These are phyloP conservation scores for Ethmia dodecea DNA, from an alignment of 2,888 invertebrate genomes.

Conservation along the genomic window DNA sequence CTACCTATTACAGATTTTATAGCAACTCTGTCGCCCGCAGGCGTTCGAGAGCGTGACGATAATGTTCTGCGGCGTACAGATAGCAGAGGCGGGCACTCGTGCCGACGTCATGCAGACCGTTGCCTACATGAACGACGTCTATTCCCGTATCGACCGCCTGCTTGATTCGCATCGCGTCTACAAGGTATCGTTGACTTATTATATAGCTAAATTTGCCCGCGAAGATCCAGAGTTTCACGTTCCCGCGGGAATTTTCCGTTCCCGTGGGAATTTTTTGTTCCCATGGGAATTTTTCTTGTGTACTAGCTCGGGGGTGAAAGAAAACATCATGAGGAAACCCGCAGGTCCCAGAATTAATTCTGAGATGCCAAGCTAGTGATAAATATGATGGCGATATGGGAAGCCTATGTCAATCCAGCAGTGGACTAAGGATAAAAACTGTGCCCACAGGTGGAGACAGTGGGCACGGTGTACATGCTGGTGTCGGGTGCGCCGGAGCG, in stretches of 20 bases:
- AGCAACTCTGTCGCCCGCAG: slow-evolving; percentile 56
- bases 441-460: slow-evolving; percentile 90
- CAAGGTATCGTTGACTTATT: too few species aligned
- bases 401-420: not conserved
- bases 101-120: slow-evolving; percentile 86
- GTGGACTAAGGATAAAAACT: not conserved
- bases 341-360: too few species aligned
- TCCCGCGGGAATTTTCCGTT: too few species aligned
- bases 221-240: too few species aligned
- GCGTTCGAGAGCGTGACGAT: slow-evolving; percentile 87
- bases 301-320: too few species aligned
- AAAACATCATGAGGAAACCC: too few species aligned
- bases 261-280: too few species aligned
- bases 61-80: slow-evolving; percentile 86
- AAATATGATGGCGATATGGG: not conserved
- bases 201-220: too few species aligned
- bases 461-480: slow-evolving; percentile 93
- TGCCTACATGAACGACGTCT: slow-evolving; percentile 90
- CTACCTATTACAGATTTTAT: not conserved
- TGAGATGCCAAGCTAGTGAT: not conserved
- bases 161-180: slow-evolving; percentile 92
- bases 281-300: too few species aligned
- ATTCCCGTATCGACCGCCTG: slow-evolving; percentile 89
- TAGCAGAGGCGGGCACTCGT: slow-evolving; percentile 56
- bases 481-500: slow-evolving; percentile 91